Conservation (phyloP, 2,797 vertebrate genomes). For the Melanotaenia maccullochi region DNA sequence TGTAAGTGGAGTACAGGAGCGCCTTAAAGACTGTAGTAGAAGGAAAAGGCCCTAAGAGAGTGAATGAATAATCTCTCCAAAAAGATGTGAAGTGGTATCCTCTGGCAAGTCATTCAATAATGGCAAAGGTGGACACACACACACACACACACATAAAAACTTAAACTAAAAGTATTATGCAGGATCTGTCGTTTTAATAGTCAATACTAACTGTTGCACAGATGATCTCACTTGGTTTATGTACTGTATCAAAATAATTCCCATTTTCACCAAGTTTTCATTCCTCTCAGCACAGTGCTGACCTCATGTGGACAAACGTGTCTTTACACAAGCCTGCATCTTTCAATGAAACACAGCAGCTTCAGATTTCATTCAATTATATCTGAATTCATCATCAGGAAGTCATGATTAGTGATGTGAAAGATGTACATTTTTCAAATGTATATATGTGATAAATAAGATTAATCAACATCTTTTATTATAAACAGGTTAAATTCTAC, state of each 20-base stretch:
- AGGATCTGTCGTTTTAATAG: neutral
- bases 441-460: neutral
- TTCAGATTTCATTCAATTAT: conserved; percentile 38
- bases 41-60: too few species aligned
- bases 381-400: conserved; percentile 5
- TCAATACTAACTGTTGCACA: neutral
- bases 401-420: neutral
- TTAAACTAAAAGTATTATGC: neutral
- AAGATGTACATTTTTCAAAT: neutral
- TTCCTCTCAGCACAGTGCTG: conserved; percentile 60
- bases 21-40: too few species aligned
- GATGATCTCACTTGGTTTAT: neutral
- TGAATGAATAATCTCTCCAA: too few species aligned
- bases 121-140: too few species aligned
- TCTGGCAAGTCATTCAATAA: too few species aligned
- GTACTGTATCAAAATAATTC: neutral
- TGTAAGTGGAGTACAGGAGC: too few species aligned
- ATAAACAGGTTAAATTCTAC: neutral
- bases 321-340: conserved; percentile 14
- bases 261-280: neutral
- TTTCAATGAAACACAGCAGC: conserved; percentile 44
- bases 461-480: neutral
- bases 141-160: neutral
- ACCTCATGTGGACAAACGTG: conserved; percentile 72
- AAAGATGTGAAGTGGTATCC: too few species aligned